Base-by-base conservation (phyloP, 2,888 invertebrate genomes). In the Glaucopsyche alexis region DNA sequence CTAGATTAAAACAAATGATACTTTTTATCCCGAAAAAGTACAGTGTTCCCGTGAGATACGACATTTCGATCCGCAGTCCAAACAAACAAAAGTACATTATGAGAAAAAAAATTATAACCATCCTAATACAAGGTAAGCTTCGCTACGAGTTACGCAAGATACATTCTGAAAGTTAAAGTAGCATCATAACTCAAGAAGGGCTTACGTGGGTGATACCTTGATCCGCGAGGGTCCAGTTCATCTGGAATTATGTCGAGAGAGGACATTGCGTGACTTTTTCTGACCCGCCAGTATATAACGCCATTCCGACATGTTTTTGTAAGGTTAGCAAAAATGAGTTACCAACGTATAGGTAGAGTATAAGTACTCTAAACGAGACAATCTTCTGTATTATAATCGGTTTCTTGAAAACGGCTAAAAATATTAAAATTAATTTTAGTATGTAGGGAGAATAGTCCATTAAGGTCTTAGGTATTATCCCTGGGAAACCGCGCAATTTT, bases 211-310 rank as follows among this genome's bases (percentile, higher is more conserved):
- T 60, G 60, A 60, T 60, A 13, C 29, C 60, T 60, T 60, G 60
- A 60, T 60, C 60, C 60, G 13, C 60, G 60, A 60, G 60, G 60
- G 29, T 29, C 60, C 60, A 38, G 60, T 60, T 38, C 60, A 60
- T 60, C 60, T 29, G 29, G 29, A 60, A 38, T 29, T 29, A 60
- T 38, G 60, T 38, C 29, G 29, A 60, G 55, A 60, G 19, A 60
- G 60, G 13, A 14, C 60, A 13, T 38, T 60, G 60, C 60, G 60
- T 60, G 60, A 60, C 60, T 38, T 60, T 60, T 60, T 60, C 60
- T 60, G 60, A 60, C 60, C 55, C 55, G 29, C 29, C 42, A 47
- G 47, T 2, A 60, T 29, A 38, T 38, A 60, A 14, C 55, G 29
- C 29, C 29, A 55, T 19, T 38, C 60, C 60, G 60, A 11, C 55